Percentiles rank a stretch among this genome's conserved stretches.
Conservation (phyloP, 2,888 invertebrate species). For the Scaptomyza parva region DNA sequence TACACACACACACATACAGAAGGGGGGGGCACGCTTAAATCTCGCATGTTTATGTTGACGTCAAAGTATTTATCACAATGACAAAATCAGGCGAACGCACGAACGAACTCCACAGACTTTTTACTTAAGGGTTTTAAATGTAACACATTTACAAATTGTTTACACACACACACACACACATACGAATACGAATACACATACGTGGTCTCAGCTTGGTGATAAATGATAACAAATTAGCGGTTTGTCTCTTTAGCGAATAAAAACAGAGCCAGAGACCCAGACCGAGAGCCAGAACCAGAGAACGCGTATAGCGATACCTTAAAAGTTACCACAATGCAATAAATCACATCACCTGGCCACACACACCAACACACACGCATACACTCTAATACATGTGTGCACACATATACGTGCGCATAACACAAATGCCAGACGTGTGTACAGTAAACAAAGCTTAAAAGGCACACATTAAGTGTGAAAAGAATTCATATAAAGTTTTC, state of each 20-base stretch:
- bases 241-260: slow-evolving; percentile 67
- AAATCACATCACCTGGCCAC: slow-evolving; percentile 74
- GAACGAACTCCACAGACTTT: slow-evolving; percentile 57
- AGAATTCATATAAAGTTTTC: neutral
- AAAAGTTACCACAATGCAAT: slow-evolving; percentile 79
- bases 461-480: neutral
- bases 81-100: slow-evolving; percentile 62
- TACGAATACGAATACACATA: slow-evolving; percentile 11
- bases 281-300: slow-evolving; percentile 3
- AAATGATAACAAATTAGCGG: slow-evolving; percentile 79
- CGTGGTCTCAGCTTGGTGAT: slow-evolving; percentile 66
- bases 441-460: slow-evolving; percentile 40
- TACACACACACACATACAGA: slow-evolving; percentile 8
- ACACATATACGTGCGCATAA: slow-evolving; percentile 6
- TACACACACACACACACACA: slow-evolving; percentile 59
- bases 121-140: slow-evolving; percentile 78
- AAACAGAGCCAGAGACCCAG: slow-evolving; percentile 51
- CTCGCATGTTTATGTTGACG: slow-evolving; percentile 62
- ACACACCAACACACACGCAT: slow-evolving; percentile 32
- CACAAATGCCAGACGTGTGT: slow-evolving; percentile 27
- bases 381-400: slow-evolving; percentile 6
- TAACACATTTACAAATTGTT: slow-evolving; percentile 79
- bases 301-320: slow-evolving; percentile 76
- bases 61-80: slow-evolving; percentile 75
- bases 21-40: slow-evolving; percentile 40